Base-by-base conservation (phyloP, 2,113 vertebrate species). In the Corythaixoides concolor region DNA sequence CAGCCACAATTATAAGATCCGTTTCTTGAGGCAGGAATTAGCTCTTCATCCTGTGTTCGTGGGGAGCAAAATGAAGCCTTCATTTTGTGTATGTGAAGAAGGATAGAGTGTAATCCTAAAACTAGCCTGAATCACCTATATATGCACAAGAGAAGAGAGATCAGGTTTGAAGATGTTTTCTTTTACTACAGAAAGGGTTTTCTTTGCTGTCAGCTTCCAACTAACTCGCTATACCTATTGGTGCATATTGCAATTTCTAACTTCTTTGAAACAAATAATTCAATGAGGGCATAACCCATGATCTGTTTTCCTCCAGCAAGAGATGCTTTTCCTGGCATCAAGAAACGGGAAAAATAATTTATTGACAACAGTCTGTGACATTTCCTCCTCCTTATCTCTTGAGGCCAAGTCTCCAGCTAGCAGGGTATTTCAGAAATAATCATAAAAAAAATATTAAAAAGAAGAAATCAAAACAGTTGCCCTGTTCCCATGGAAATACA, bases 301-400 rank as follows among this genome's bases (percentile, higher is more conserved):
- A 66, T 89, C 63, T 96, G 33, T 76, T 90, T 89, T 89, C 23
- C 58, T 82, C 33, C 67, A 94, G 52, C 45, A 58, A 92, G 23
- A 33, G 22, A 58, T 87, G 80, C 90, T 96, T 97, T 96, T 93
- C 80, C 95, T 97, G 95, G 96, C 95, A 95, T 82, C 77, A 53
- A 87, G 53, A 91, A 93, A 82, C 66, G 50, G 68, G 80, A 74
- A 94, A 95, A 95, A 94, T 72, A 53, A 95, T 85, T 45, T 35
- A 69, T 62, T 92, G 53, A 92, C 62, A 75, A 62, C 47, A 89
- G 45, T 27, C 45, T 85, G 28, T 82, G 91, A 94, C 64, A 95
- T 91, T 96, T 91, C 74, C 26, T 83, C 30, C 60, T 96, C 64
- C 79, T 96, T 93, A 95, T 97, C 95, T 90, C 68, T 76, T 58